Conservation (phyloP, 92 coral and sea anemone species). For the Heliopora coerulea region DNA sequence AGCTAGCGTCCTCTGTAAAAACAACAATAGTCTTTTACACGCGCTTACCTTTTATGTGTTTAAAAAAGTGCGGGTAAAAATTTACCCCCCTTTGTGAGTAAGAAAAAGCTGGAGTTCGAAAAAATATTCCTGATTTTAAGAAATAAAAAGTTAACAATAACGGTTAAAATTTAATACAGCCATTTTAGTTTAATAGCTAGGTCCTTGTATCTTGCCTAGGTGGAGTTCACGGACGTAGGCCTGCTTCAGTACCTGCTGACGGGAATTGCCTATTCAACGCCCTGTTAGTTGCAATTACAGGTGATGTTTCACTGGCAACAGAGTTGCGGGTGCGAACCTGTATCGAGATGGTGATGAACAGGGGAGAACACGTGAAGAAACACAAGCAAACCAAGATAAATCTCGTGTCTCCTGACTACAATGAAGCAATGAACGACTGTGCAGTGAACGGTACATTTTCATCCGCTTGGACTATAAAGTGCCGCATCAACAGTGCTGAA, state of each 20-base stretch:
- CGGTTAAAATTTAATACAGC: neutral
- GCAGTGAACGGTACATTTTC: neutral
- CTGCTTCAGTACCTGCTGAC: neutral
- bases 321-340: neutral
- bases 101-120: too few relatives aligned
- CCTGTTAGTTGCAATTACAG: neutral
- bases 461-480: slow-evolving; percentile 1
- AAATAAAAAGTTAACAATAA: neutral
- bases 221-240: slow-evolving; percentile 1
- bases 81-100: too few relatives aligned
- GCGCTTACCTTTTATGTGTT: neutral
- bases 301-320: neutral
- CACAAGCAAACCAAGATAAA: neutral
- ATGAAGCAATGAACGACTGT: neutral
- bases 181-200: neutral
- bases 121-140: neutral
- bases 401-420: neutral
- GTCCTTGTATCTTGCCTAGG: neutral
- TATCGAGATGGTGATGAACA: neutral
- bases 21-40: neutral
- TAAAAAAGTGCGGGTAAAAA: too few relatives aligned
- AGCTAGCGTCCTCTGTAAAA: neutral
- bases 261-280: slow-evolving; percentile 2
- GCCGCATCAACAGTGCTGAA: slow-evolving; percentile 2
- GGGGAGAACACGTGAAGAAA: neutral